Evolutionary conservation across 2,888 invertebrate species (phyloP).

Genomic region (Eurytoma californica): DNA sequence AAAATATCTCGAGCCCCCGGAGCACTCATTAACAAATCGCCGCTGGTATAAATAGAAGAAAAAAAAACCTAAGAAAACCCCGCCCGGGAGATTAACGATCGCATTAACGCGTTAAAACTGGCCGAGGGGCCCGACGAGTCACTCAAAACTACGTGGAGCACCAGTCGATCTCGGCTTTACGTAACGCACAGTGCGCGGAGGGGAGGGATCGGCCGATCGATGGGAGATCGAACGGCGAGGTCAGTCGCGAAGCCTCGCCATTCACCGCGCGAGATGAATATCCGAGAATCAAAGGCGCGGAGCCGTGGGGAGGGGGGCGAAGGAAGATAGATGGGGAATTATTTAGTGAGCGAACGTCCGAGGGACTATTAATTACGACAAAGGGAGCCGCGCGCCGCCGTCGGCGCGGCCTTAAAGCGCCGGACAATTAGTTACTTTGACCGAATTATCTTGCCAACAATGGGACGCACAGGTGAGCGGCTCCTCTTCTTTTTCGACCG

Average conservation of each 20-base stretch:
- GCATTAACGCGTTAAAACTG: conserved; percentile 15
- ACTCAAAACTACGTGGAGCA: conserved; percentile 20
- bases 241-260: not conserved
- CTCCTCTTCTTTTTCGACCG: not conserved
- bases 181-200: not conserved
- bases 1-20: too few species aligned
- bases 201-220: conserved; percentile 41
- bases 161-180: not conserved
- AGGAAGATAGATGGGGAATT: conserved; percentile 73
- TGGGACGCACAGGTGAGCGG: conserved; percentile 64
- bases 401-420: conserved; percentile 69
- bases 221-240: conserved; percentile 50
- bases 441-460: conserved; percentile 74
- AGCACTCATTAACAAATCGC: not conserved
- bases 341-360: conserved; percentile 65
- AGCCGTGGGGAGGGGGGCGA: conserved; percentile 34
- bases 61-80: not conserved
- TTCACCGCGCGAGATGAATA: conserved; percentile 58
- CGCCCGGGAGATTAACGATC: conserved; percentile 22
- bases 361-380: conserved; percentile 74
- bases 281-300: conserved; percentile 63
- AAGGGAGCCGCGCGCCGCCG: conserved; percentile 68
- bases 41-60: not conserved
- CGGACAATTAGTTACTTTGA: conserved; percentile 75
- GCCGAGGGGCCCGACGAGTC: not conserved